phyloP scores from a whole-genome alignment of 2,113 vertebrate genomes.

The Laterallus jamaicensis region DNA sequence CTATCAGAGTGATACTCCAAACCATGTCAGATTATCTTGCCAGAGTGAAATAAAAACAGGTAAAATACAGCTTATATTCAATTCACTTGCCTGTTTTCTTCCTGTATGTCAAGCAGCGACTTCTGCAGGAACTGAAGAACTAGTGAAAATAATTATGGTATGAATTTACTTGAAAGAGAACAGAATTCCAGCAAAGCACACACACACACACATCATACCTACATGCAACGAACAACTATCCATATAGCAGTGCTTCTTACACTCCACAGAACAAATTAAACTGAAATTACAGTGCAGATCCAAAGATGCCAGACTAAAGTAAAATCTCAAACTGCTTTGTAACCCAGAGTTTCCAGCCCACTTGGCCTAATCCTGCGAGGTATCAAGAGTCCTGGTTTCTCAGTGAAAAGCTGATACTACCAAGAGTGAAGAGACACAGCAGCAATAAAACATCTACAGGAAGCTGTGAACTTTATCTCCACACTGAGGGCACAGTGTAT shows the following conservation, averaged over 20 bases:
- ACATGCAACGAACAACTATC: background rate
- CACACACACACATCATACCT: background rate
- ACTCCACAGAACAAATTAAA: background rate
- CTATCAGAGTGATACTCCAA: background rate
- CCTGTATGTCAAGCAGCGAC: slow-evolving; percentile 79
- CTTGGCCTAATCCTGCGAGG: background rate
- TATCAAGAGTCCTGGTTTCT: background rate
- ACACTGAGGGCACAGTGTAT: background rate
- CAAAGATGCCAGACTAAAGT: background rate
- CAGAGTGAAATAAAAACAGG: background rate
- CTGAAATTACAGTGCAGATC: background rate
- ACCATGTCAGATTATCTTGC: background rate
- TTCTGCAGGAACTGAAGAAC: slow-evolving; percentile 88
- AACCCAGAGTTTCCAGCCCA: background rate
- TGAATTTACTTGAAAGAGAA: background rate
- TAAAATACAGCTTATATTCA: background rate
- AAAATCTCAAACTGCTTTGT: background rate
- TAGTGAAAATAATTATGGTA: slow-evolving; percentile 58
- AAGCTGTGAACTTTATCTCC: background rate
- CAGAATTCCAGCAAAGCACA: background rate
- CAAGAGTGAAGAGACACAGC: background rate
- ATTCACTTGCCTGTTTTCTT: slow-evolving; percentile 85
- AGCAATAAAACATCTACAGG: background rate
- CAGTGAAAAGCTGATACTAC: background rate
- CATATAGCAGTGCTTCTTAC: background rate